Evolutionary conservation across 2,797 vertebrate species (phyloP).

Genomic region (Novumbra hubbsi): DNA sequence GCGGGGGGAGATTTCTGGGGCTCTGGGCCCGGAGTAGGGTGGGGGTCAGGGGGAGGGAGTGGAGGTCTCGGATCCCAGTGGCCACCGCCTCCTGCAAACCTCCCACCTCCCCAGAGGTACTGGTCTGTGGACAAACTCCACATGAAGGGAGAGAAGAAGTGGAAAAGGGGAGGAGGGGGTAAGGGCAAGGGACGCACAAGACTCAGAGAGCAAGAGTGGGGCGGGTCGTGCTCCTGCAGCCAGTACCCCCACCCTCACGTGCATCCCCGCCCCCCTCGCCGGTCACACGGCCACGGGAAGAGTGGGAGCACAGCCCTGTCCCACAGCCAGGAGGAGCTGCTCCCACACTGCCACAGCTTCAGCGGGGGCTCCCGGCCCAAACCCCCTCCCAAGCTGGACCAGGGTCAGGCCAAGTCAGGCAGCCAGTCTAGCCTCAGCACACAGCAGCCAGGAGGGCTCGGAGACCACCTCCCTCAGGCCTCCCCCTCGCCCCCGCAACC

Average conservation of each 20-base stretch:
- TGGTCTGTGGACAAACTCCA: constrained; percentile 92
- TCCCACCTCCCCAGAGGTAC: constrained; percentile 81
- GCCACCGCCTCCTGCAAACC: constrained; percentile 69
- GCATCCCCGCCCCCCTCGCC: constrained; percentile 71
- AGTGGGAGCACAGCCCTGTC: constrained; percentile 67
- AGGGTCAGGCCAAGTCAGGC: constrained; percentile 74
- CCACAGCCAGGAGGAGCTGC: constrained; percentile 80
- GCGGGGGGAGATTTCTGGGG: constrained; percentile 72
- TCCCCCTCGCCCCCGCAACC: constrained; percentile 75
- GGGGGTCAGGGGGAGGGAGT: constrained; percentile 77
- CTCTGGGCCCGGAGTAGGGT: constrained; percentile 72
- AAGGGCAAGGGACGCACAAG: constrained; percentile 62
- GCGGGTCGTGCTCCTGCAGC: constrained; percentile 69
- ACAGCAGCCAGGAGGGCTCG: constrained; percentile 49
- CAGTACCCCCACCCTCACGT: constrained; percentile 77
- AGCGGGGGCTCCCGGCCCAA: constrained; percentile 73
- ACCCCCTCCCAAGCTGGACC: constrained; percentile 70
- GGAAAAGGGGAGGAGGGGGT: constrained; percentile 64
- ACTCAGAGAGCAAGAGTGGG: constrained; percentile 60
- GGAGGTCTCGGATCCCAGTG: constrained; percentile 71
- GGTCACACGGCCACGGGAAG: constrained; percentile 73
- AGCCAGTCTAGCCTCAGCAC: constrained; percentile 80
- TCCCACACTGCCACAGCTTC: constrained; percentile 81
- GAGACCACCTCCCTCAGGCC: constrained; percentile 56
- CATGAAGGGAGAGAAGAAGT: constrained; percentile 76